Evolutionary conservation across 2,888 invertebrate genomes (phyloP).

Genomic region (Linnaemya vulpina): DNA sequence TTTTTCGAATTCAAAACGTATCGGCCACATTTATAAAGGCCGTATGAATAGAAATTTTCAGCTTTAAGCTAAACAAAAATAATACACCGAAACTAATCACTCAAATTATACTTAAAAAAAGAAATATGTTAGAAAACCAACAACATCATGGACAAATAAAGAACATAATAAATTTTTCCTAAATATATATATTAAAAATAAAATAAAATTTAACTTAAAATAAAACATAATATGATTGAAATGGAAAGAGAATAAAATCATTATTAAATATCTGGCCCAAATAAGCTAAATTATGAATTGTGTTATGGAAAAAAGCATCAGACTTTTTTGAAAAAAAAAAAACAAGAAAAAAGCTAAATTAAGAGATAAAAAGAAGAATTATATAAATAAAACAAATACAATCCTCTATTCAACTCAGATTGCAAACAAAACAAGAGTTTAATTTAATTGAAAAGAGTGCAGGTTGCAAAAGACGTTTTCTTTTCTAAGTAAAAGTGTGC

Average conservation of each 20-base stretch:
- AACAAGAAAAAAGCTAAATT: too few species aligned
- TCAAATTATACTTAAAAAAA: constrained; percentile 42
- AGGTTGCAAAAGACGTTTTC: constrained; percentile 26
- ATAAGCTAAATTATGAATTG: too few species aligned
- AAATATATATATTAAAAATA: not conserved
- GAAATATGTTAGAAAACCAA: constrained; percentile 21
- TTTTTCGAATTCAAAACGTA: not conserved
- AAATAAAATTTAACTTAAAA: not conserved
- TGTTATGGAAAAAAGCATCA: too few species aligned
- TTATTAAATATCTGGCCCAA: not conserved
- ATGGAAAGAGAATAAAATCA: not conserved
- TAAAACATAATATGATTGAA: not conserved
- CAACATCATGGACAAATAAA: too few species aligned
- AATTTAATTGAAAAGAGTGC: constrained; percentile 45
- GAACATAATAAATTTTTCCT: too few species aligned
- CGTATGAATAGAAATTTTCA: constrained; percentile 11
- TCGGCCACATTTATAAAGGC: constrained; percentile 26
- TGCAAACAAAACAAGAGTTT: constrained; percentile 61
- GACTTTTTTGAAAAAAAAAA: constrained; percentile 41
- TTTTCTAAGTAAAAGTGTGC: too few species aligned
- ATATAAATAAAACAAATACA: constrained; percentile 74
- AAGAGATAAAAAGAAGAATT: constrained; percentile 55
- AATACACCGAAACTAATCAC: constrained; percentile 5
- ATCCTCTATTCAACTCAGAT: constrained; percentile 80
- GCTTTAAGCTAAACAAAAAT: not conserved